These are phyloP conservation scores for Diabrotica balteata DNA, from an alignment of 2,888 invertebrate genomes.

Conservation along the genomic window DNA sequence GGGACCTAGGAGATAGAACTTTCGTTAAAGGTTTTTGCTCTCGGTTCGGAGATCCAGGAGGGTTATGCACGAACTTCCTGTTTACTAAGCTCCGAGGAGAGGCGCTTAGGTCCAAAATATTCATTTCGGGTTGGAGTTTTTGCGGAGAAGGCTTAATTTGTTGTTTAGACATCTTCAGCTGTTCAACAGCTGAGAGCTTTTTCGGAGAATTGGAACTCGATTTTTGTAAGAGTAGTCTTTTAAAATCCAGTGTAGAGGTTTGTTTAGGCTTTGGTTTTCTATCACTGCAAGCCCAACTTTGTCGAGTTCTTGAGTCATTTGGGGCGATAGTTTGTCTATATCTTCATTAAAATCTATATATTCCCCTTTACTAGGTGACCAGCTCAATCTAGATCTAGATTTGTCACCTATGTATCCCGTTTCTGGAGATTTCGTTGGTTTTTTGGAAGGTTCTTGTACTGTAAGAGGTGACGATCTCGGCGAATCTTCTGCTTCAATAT, in stretches of 20 bases:
- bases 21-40: constrained; percentile 61
- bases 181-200: constrained; percentile 80
- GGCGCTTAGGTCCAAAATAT: constrained; percentile 73
- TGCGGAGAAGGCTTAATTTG: constrained; percentile 53
- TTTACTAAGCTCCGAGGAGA: constrained; percentile 74
- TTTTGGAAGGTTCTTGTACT: constrained; percentile 46
- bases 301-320: constrained; percentile 56
- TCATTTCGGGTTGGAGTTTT: constrained; percentile 60
- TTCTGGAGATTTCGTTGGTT: constrained; percentile 64
- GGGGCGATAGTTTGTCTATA: constrained; percentile 56
- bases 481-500: constrained; percentile 67
- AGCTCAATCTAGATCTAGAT: constrained; percentile 68
- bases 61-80: constrained; percentile 65
- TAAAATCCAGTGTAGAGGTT: constrained; percentile 85
- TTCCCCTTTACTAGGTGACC: constrained; percentile 66
- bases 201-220: constrained; percentile 67
- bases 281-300: constrained; percentile 68
- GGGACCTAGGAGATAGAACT: constrained; percentile 73
- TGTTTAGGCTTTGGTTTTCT: constrained; percentile 66
- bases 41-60: constrained; percentile 64
- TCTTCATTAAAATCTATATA: constrained; percentile 55
- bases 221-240: constrained; percentile 80
- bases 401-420: constrained; percentile 67
- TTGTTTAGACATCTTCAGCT: constrained; percentile 73
- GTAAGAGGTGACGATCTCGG: constrained; percentile 60